These are phyloP conservation scores for Shargacucullia verbasci DNA, from an alignment of 2,888 invertebrate genomes.

Conservation along the genomic window DNA sequence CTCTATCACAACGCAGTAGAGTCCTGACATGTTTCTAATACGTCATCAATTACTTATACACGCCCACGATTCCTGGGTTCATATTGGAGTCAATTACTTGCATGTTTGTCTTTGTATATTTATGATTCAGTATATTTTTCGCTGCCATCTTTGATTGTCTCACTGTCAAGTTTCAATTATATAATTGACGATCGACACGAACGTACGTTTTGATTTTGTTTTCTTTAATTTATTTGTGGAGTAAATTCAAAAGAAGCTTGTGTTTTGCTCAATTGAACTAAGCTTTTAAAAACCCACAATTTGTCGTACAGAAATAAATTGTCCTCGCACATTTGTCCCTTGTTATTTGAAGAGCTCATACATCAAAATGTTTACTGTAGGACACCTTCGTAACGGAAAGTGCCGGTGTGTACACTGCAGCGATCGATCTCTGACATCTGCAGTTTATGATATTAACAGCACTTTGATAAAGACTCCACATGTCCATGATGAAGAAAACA, in stretches of 20 bases:
- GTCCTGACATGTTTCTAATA: slow-evolving; percentile 21
- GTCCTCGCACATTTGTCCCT: too few relatives aligned
- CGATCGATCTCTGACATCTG: slow-evolving; percentile 57
- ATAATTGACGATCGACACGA: slow-evolving; percentile 3
- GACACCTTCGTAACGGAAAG: slow-evolving; percentile 45
- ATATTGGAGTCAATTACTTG: slow-evolving; percentile 45
- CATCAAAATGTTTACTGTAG: slow-evolving; percentile 47
- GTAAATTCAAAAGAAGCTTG: background rate
- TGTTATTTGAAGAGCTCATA: slow-evolving; percentile 21
- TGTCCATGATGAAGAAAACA: slow-evolving; percentile 16
- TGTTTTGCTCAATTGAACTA: background rate
- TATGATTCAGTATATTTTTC: slow-evolving; percentile 26
- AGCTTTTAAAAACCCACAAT: background rate
- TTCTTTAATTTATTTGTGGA: slow-evolving; percentile 22
- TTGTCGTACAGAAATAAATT: background rate
- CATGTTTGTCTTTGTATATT: slow-evolving; percentile 32
- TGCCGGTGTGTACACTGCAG: slow-evolving; percentile 50
- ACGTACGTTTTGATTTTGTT: too few relatives aligned
- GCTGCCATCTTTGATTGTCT: slow-evolving; percentile 25
- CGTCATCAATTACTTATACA: slow-evolving; percentile 37
- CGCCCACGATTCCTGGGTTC: slow-evolving; percentile 30
- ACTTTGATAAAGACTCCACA: slow-evolving; percentile 18
- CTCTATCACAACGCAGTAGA: slow-evolving; percentile 15
- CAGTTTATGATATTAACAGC: slow-evolving; percentile 34
- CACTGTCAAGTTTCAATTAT: slow-evolving; percentile 34